A percentile compares a stretch with the other conserved stretches of the same genome.
These are phyloP conservation scores for Gavia stellata DNA, from an alignment of 2,113 vertebrate genomes.

Conservation along the genomic window DNA sequence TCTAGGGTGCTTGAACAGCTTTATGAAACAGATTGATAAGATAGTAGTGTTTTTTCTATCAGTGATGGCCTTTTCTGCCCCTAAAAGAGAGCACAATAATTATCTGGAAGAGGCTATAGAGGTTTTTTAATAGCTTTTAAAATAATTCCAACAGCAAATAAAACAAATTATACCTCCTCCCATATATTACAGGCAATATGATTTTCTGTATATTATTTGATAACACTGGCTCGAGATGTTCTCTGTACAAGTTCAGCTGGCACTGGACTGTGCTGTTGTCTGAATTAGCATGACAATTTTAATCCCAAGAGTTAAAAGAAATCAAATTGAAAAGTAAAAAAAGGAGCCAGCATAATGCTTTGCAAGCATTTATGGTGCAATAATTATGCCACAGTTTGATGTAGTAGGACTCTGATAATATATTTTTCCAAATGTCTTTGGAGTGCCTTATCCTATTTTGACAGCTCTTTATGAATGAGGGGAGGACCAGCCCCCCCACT, in stretches of 20 bases:
- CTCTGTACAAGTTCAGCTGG: not conserved
- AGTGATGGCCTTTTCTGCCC: not conserved
- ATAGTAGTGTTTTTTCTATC: rapidly evolving
- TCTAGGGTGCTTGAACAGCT: not conserved
- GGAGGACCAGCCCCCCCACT: not conserved
- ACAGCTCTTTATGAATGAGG: not conserved
- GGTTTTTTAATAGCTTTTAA: not conserved
- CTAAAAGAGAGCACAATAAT: not conserved
- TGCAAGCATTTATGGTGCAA: not conserved
- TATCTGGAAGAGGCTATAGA: not conserved
- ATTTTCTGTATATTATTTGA: not conserved
- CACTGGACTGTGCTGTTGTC: not conserved
- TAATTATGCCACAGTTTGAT: not conserved
- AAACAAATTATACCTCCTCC: not conserved
- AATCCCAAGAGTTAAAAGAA: not conserved
- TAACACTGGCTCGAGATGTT: not conserved
- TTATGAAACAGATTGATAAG: not conserved
- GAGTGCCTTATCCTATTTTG: not conserved
- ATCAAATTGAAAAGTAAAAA: not conserved
- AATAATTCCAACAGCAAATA: not conserved
- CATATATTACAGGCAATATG: not conserved
- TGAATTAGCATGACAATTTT: not conserved
- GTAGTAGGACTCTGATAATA: not conserved
- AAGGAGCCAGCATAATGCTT: not conserved
- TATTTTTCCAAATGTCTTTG: not conserved